Conservation (phyloP, 2,888 invertebrate genomes). For the Drosophila ustulata region DNA sequence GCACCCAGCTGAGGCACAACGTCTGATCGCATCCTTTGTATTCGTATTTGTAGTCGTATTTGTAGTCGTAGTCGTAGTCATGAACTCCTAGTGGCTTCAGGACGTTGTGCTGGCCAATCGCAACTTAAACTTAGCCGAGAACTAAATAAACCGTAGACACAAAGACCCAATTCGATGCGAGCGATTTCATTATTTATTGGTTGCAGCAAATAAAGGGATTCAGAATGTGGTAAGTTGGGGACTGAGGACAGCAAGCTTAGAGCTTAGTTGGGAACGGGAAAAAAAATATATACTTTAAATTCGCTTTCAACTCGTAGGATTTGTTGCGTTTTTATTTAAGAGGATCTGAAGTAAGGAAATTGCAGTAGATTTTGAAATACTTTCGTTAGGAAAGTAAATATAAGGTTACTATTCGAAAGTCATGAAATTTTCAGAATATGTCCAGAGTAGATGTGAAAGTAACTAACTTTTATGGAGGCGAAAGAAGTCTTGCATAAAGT, state of each 20-base stretch:
- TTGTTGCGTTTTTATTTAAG: constrained; percentile 50
- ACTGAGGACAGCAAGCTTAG: constrained; percentile 1
- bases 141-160: constrained; percentile 60
- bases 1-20: constrained; percentile 57
- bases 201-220: constrained; percentile 12
- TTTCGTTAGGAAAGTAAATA: not conserved
- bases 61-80: constrained; percentile 24
- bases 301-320: constrained; percentile 23
- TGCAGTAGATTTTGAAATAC: too few species aligned
- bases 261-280: not conserved
- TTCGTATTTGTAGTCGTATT: constrained; percentile 35
- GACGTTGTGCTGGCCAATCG: constrained; percentile 64
- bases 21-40: constrained; percentile 46
- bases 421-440: too few species aligned
- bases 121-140: constrained; percentile 31
- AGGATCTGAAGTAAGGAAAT: not conserved
- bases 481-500: too few species aligned
- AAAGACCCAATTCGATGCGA: not conserved
- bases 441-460: too few species aligned
- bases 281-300: not conserved
- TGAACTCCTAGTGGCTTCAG: constrained; percentile 43
- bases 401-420: too few species aligned
- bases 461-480: too few species aligned
- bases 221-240: not conserved
- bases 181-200: constrained; percentile 29